phyloP scores from a whole-genome alignment of 1,140 invertebrate species.

The Eriocheir sinensis region DNA sequence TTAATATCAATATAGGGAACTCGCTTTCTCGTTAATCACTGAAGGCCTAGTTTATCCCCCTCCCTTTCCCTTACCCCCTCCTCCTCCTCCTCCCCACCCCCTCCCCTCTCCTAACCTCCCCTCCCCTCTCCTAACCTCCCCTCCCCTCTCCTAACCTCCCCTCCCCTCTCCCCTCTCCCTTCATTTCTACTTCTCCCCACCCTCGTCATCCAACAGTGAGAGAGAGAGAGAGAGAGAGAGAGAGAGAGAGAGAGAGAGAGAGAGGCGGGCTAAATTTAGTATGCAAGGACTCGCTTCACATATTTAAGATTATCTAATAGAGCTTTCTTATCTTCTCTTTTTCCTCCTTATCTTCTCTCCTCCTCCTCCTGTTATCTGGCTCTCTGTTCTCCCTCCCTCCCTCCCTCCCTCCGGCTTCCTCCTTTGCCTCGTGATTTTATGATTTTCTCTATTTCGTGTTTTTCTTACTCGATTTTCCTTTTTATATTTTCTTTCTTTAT shows the following conservation, averaged over 20 bases:
- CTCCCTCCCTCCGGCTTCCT: neutral
- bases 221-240: slow-evolving; percentile 49
- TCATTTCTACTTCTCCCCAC: neutral
- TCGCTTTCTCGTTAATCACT: neutral
- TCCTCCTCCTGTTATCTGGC: neutral
- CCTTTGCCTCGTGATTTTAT: neutral
- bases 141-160: too few relatives aligned
- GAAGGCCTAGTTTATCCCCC: neutral
- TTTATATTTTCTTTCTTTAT: neutral
- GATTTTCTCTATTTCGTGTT: neutral
- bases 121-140: neutral
- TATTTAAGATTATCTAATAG: slow-evolving; percentile 27
- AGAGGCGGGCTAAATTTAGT: neutral
- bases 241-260: slow-evolving; percentile 65
- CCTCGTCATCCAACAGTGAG: too few relatives aligned
- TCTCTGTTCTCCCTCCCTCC: neutral
- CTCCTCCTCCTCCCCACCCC: neutral
- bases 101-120: neutral
- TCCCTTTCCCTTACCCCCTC: slow-evolving; percentile 19
- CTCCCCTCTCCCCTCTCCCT: neutral
- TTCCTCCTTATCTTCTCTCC: neutral
- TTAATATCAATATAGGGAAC: too few relatives aligned
- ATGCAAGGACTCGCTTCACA: neutral
- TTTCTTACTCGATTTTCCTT: neutral
- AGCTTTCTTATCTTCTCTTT: neutral